Conservation (phyloP, 1,140 invertebrate species). For the Archivesica marissinica region DNA sequence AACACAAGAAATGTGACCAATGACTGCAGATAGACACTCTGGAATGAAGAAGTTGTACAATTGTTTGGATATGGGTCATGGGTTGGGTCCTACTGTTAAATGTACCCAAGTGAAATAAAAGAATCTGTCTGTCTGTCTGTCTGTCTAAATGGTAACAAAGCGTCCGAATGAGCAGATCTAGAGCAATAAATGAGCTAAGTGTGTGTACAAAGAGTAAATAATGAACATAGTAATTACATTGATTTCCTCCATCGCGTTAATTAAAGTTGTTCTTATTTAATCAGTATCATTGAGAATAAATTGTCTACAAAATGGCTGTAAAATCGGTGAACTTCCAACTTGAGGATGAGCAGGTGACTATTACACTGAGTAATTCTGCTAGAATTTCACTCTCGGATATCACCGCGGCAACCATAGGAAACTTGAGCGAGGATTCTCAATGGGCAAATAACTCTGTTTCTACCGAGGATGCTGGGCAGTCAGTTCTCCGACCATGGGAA, state of each 20-base stretch:
- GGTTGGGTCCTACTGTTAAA: too few relatives aligned
- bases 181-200: slow-evolving; percentile 7
- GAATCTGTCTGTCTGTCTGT: too few relatives aligned
- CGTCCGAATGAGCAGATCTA: background rate
- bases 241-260: too few relatives aligned
- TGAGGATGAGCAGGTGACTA: background rate
- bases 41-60: too few relatives aligned
- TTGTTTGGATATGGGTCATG: too few relatives aligned
- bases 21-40: background rate
- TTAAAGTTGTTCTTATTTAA: too few relatives aligned
- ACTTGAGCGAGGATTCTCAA: slow-evolving; percentile 13
- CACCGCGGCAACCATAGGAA: slow-evolving; percentile 47
- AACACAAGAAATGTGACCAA: background rate
- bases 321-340: slow-evolving; percentile 26
- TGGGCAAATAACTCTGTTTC: slow-evolving; percentile 13
- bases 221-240: background rate
- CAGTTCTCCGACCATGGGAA: slow-evolving; percentile 43
- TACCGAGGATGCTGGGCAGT: background rate
- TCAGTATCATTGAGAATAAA: background rate
- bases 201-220: background rate
- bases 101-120: too few relatives aligned
- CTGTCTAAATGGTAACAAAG: background rate
- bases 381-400: slow-evolving; percentile 50
- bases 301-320: background rate
- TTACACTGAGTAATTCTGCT: slow-evolving; percentile 30